Percentiles rank a stretch among this genome's conserved stretches.
phyloP scores from a whole-genome alignment of 2,797 vertebrate species.

The Thunnus albacares region DNA sequence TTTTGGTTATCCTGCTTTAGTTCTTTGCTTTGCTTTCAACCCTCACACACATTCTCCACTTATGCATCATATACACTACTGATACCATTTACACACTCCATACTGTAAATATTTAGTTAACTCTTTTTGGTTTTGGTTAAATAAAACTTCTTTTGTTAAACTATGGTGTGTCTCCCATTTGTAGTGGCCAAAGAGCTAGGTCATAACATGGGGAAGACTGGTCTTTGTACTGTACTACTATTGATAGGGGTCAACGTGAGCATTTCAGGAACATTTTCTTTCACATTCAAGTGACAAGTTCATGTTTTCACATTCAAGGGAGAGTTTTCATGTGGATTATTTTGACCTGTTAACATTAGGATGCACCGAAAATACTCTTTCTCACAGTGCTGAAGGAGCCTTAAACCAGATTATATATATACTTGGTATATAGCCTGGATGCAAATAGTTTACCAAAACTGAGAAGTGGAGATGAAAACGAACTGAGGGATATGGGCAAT shows the following conservation, averaged over 20 bases:
- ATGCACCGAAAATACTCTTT: background rate
- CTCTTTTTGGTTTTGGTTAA: no score
- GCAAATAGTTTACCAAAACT: background rate
- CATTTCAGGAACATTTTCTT: constrained; percentile 20
- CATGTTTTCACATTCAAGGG: constrained; percentile 8
- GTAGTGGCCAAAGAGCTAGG: no score
- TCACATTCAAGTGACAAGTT: constrained; percentile 4
- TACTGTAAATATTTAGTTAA: no score
- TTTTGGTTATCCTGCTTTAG: no score
- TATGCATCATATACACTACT: no score
- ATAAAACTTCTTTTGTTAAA: no score
- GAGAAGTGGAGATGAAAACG: background rate
- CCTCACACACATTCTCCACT: no score
- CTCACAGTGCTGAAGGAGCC: background rate
- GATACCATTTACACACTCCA: no score
- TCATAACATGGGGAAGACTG: constrained; percentile 1
- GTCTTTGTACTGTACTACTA: constrained; percentile 14
- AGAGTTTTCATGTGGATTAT: background rate
- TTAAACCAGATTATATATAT: background rate
- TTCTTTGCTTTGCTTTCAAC: no score
- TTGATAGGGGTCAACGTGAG: constrained; percentile 19
- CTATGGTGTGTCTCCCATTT: no score
- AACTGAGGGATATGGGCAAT: background rate
- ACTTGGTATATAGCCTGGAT: background rate
- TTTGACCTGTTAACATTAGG: background rate